Base-by-base conservation (phyloP, 2,797 vertebrate species). In the Squalus acanthias region DNA sequence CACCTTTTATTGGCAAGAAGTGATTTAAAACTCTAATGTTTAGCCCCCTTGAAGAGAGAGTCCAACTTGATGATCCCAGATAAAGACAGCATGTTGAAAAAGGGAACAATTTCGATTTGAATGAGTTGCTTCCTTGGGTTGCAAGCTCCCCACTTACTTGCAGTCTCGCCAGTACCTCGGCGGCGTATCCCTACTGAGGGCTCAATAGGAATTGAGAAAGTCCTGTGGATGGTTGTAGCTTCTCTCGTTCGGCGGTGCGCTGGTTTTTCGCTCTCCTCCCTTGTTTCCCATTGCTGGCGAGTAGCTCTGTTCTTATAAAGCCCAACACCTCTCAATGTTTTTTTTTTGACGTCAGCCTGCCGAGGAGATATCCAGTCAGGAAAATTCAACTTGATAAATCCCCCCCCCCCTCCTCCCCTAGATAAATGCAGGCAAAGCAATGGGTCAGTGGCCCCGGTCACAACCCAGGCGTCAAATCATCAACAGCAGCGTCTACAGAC, bases 291-390 rank as follows among this genome's bases (percentile, higher is more conserved):
- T 76, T 60, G 46, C 70, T 60, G 94, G 70, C 46, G 29, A 20
- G 70, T 29, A 53, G 12, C 46, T 74, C 26, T 57, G 94, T 15
- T 95, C 94, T 95, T 95, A 74, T 95, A 95, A 93, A 95, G 94
- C 94, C 94, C 70, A 17, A 33, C 69, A 74, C 94, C 94, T 60
- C 94, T 74, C 70, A 69, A 33, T 57, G 50, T 69, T 65, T n/a
- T 69, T 95, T 72, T 95, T 95, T 95, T 95, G 94, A 95, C 94
- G 94, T 95, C 94, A 95, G 94, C 50, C 29, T 17, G 50, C 50
- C 15, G 94, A n/a, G 69, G 94, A 95, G 94, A 74, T 20, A 8
- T 57, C 70, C 70, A 95, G 94, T 76, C 29, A 57, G 50, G 70
- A 33, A 72, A n/a, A 76, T 39, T 95, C 67, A 67, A 63, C 33